These are phyloP conservation scores for Gastrophysa polygoni DNA, from an alignment of 2,888 invertebrate species.

Conservation along the genomic window DNA sequence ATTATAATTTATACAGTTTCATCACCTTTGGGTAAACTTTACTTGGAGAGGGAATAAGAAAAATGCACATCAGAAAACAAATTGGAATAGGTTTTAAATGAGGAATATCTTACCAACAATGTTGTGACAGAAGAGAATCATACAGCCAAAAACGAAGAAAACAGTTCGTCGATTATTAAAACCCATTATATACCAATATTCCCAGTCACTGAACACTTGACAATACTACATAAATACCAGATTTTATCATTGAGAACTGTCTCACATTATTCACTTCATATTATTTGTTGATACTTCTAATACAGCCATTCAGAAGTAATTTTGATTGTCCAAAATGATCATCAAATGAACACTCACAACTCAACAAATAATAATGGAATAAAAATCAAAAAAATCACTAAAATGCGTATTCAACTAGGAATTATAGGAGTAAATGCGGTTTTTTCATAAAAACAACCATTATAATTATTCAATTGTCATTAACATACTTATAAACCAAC, in stretches of 20 bases:
- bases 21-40: too few species aligned
- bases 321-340: background rate
- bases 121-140: constrained; percentile 51
- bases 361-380: too few species aligned
- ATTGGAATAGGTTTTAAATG: background rate
- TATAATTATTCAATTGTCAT: too few species aligned
- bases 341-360: too few species aligned
- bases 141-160: constrained; percentile 46
- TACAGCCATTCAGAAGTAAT: background rate
- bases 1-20: too few species aligned
- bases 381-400: too few species aligned
- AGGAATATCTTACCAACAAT: constrained; percentile 46
- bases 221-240: background rate
- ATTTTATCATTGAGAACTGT: background rate
- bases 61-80: too few species aligned
- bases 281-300: background rate
- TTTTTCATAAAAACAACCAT: too few species aligned
- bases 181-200: background rate
- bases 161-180: constrained; percentile 35
- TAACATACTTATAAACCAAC: too few species aligned
- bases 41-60: background rate
- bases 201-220: background rate
- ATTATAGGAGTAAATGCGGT: too few species aligned
- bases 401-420: too few species aligned
- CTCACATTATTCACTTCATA: background rate